Percentiles rank a stretch among this genome's conserved stretches.
These are phyloP conservation scores for Hesperophylax magnus DNA, from an alignment of 1,140 invertebrate species.

Conservation along the genomic window DNA sequence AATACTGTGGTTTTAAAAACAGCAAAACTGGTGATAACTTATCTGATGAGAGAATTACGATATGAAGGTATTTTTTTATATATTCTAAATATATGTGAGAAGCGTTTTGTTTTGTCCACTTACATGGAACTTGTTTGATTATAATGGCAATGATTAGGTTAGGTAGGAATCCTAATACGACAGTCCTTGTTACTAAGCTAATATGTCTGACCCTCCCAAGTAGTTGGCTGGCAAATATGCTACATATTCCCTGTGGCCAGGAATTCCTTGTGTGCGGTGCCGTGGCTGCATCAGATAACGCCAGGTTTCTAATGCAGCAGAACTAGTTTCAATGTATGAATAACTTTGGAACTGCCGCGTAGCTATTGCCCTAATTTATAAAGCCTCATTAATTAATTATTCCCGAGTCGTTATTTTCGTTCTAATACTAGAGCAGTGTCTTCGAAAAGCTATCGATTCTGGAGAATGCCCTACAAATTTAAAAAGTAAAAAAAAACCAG, in stretches of 20 bases:
- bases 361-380: slow-evolving; percentile 17
- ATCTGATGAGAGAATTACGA: too few species aligned
- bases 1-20: too few species aligned
- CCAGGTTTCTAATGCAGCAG: slow-evolving; percentile 27
- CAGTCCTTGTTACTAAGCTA: neutral
- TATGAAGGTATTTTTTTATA: too few species aligned
- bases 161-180: neutral
- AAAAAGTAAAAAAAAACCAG: neutral
- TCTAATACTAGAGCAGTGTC: neutral
- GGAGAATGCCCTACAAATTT: neutral
- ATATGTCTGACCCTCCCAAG: neutral
- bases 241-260: slow-evolving; percentile 1
- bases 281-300: slow-evolving; percentile 42
- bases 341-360: slow-evolving; percentile 5
- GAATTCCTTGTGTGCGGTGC: slow-evolving; percentile 11
- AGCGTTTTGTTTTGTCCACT: too few species aligned
- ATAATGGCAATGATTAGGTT: neutral
- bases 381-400: slow-evolving; percentile 11
- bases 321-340: slow-evolving; percentile 37
- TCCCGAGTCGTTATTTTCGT: too few species aligned
- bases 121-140: neutral
- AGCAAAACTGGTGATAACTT: too few species aligned
- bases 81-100: too few species aligned
- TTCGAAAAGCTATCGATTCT: neutral
- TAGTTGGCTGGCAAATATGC: slow-evolving; percentile 19